phyloP scores from a whole-genome alignment of 2,113 vertebrate species.

The Macquaria australasica region DNA sequence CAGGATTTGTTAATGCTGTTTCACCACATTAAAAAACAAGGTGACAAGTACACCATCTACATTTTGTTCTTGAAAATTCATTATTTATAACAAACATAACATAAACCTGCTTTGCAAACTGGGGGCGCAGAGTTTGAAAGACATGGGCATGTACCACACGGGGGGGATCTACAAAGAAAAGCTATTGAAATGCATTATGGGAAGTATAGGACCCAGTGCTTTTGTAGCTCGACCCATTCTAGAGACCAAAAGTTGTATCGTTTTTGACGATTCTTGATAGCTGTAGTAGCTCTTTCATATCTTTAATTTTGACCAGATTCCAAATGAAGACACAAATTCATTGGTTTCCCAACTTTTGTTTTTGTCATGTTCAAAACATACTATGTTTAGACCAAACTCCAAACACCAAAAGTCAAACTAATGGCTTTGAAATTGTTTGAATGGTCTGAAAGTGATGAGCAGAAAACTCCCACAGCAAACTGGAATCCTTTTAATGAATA shows the following conservation, averaged over 20 bases:
- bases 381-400: neutral
- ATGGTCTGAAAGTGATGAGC: neutral
- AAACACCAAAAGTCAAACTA: neutral
- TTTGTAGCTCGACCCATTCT: neutral
- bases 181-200: neutral
- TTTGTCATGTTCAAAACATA: neutral
- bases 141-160: neutral
- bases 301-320: neutral
- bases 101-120: too few relatives aligned
- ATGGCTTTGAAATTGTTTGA: too few relatives aligned
- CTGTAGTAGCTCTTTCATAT: neutral
- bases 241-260: neutral
- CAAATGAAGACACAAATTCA: neutral
- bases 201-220: neutral
- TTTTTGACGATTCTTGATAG: neutral
- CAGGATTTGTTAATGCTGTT: neutral
- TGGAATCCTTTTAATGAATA: neutral
- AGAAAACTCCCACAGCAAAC: neutral
- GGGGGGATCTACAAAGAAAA: too few relatives aligned
- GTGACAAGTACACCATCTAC: too few relatives aligned
- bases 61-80: too few relatives aligned
- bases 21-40: neutral
- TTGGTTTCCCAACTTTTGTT: neutral
- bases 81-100: too few relatives aligned
- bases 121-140: neutral